phyloP scores from a whole-genome alignment of 1,140 invertebrate species.

The Halotydeus destructor region DNA sequence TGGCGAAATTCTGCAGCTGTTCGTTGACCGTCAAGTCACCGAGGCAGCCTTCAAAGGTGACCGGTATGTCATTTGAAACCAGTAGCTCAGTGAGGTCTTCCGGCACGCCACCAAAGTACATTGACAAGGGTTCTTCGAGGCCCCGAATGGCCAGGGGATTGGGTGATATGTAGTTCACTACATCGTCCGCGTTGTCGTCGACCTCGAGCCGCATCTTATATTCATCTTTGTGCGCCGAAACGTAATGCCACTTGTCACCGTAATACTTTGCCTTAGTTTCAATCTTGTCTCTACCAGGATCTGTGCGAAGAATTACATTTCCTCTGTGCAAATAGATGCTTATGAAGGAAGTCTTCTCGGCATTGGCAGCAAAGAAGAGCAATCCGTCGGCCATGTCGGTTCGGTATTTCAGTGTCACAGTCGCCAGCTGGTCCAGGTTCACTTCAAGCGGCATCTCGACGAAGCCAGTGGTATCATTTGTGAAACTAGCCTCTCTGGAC shows the following conservation, averaged over 20 bases:
- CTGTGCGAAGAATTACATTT: slow-evolving; percentile 36
- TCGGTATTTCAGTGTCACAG: slow-evolving; percentile 73
- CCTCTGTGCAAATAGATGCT: slow-evolving; percentile 45
- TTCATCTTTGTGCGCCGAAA: slow-evolving; percentile 45
- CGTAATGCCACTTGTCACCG: slow-evolving; percentile 79
- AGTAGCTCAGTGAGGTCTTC: slow-evolving; percentile 25
- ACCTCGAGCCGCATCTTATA: slow-evolving; percentile 45
- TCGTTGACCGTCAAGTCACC: slow-evolving; percentile 66
- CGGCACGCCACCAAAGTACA: slow-evolving; percentile 70
- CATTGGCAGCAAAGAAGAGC: slow-evolving; percentile 46
- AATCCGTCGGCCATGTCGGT: slow-evolving; percentile 51
- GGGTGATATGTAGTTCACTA: background rate
- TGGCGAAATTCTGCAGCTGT: slow-evolving; percentile 54
- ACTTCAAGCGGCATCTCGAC: slow-evolving; percentile 19
- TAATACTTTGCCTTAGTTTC: slow-evolving; percentile 41
- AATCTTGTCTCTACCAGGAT: slow-evolving; percentile 29
- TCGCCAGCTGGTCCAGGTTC: slow-evolving; percentile 22
- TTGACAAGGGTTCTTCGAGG: slow-evolving; percentile 16
- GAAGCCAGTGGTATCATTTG: slow-evolving; percentile 20
- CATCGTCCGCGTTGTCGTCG: slow-evolving; percentile 46
- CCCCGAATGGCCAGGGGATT: background rate
- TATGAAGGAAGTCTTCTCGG: slow-evolving; percentile 37
- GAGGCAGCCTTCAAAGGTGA: slow-evolving; percentile 55
- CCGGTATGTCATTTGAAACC: slow-evolving; percentile 23
- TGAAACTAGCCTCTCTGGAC: slow-evolving; percentile 27